A percentile compares a stretch with the other conserved stretches of the same genome.
Evolutionary conservation across 2,888 invertebrate genomes (phyloP).

Genomic region (Spisula subtruncata): DNA sequence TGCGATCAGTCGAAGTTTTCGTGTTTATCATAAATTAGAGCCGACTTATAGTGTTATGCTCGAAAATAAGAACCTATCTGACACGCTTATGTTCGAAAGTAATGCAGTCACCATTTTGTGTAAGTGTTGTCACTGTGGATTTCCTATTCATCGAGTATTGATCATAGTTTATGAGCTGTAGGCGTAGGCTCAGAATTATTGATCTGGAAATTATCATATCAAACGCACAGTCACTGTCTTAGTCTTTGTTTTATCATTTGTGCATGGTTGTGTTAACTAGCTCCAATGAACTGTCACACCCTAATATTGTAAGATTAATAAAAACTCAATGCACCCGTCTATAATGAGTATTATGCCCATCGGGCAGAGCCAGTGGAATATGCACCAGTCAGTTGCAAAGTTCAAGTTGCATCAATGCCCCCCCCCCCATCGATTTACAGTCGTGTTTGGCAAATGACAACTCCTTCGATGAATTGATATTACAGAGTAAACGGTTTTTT

Average conservation of each 20-base stretch:
- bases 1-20: slow-evolving; percentile 98
- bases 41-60: slow-evolving; percentile 96
- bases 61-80: slow-evolving; percentile 95
- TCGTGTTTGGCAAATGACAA: too few species aligned
- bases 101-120: slow-evolving; percentile 95
- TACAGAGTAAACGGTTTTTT: too few species aligned
- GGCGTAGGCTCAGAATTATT: slow-evolving; percentile 13
- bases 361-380: too few species aligned
- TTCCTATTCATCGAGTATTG: slow-evolving; percentile 89
- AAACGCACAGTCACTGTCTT: not conserved
- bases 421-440: too few species aligned
- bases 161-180: not conserved
- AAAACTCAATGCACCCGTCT: too few species aligned
- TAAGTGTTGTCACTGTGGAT: slow-evolving; percentile 88
- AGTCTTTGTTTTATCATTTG: not conserved
- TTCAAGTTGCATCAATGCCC: too few species aligned
- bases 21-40: slow-evolving; percentile 95
- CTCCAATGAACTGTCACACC: too few species aligned
- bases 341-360: too few species aligned
- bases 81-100: slow-evolving; percentile 96
- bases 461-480: too few species aligned
- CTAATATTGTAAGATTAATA: too few species aligned
- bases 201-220: slow-evolving; percentile 37
- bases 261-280: too few species aligned
- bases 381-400: too few species aligned